phyloP scores from a whole-genome alignment of 2,888 invertebrate genomes.

The Embidobia sp. region DNA sequence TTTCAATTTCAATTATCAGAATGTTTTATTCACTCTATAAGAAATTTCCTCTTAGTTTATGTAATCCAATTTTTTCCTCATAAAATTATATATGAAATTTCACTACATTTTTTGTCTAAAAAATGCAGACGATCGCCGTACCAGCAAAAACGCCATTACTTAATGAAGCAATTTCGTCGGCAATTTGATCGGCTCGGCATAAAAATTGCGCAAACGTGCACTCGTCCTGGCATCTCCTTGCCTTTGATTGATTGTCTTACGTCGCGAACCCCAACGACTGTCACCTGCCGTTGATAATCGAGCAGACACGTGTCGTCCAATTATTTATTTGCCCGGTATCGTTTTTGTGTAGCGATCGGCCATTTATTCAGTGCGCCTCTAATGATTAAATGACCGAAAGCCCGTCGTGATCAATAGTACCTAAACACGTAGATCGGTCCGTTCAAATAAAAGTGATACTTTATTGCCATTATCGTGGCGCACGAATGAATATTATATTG shows the following conservation, averaged over 20 bases:
- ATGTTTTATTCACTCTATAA: too few species aligned
- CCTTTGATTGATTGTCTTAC: constrained; percentile 36
- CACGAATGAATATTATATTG: constrained; percentile 45
- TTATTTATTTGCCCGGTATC: constrained; percentile 36
- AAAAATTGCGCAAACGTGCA: constrained; percentile 8
- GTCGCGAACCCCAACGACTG: not conserved
- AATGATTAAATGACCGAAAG: constrained; percentile 48
- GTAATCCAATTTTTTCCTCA: too few species aligned
- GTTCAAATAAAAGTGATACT: constrained; percentile 47
- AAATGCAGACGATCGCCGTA: too few species aligned
- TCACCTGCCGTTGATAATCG: constrained; percentile 34
- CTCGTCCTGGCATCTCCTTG: constrained; percentile 17
- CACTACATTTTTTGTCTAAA: too few species aligned
- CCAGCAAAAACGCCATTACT: constrained; percentile 6
- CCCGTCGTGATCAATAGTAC: constrained; percentile 38
- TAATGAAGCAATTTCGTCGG: constrained; percentile 14
- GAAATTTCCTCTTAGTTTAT: too few species aligned
- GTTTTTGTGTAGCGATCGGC: constrained; percentile 23
- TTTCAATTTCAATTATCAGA: too few species aligned
- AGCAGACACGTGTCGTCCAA: constrained; percentile 45
- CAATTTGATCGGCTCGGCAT: too few species aligned
- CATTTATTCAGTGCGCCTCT: constrained; percentile 29
- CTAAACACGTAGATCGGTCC: constrained; percentile 34
- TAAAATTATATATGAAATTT: too few species aligned
- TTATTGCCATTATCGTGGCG: constrained; percentile 29